Conservation (phyloP, 2,888 invertebrate species). For the Hemaris fuciformis region DNA sequence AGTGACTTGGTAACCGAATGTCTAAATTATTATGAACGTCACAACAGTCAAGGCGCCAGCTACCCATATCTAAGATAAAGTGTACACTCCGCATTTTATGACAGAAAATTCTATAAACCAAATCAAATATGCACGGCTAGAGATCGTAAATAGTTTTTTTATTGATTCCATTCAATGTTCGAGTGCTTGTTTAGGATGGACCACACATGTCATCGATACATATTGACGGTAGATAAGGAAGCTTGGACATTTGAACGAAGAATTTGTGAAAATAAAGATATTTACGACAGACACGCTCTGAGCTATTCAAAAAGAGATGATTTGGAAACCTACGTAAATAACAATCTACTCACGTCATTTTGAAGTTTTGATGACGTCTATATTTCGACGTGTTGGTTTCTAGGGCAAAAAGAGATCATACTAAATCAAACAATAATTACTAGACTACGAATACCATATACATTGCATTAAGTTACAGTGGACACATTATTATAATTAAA, state of each 20-base stretch:
- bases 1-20: no score
- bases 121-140: not conserved
- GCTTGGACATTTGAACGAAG: not conserved
- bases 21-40: no score
- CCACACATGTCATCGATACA: conserved; percentile 7
- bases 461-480: no score
- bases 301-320: not conserved
- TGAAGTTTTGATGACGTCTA: no score
- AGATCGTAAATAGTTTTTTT: conserved; percentile 6
- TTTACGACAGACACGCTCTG: not conserved
- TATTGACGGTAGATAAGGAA: conserved; percentile 10
- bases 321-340: not conserved
- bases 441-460: no score
- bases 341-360: not conserved
- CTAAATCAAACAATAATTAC: no score
- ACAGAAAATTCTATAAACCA: not conserved
- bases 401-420: not conserved
- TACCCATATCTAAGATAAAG: not conserved
- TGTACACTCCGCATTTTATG: not conserved
- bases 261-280: not conserved
- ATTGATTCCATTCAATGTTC: conserved; percentile 8
- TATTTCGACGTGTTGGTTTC: not conserved
- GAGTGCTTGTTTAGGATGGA: conserved; percentile 13
- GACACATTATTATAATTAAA: no score
- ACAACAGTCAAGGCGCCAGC: not conserved